These are phyloP conservation scores for Apis mellifera DNA, from an alignment of 1,140 invertebrate genomes.

Conservation along the genomic window DNA sequence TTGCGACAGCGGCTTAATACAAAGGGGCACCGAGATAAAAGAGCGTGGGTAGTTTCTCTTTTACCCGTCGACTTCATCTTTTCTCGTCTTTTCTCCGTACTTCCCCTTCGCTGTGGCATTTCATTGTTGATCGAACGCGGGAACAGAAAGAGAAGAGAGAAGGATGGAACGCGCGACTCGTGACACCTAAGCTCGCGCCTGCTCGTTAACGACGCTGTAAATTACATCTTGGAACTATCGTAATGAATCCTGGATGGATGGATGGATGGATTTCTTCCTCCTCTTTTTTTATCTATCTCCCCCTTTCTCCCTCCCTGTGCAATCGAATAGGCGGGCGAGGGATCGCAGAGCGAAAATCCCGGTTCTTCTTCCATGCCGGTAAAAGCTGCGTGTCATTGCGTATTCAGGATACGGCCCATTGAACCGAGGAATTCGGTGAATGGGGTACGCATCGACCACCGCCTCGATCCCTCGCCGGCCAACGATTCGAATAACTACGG, in stretches of 20 bases:
- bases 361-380: constrained; percentile 18
- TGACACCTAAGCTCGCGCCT: constrained; percentile 59
- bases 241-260: constrained; percentile 67
- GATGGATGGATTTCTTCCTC: constrained; percentile 44
- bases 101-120: constrained; percentile 32
- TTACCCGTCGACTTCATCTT: constrained; percentile 60
- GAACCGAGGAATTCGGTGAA: constrained; percentile 77
- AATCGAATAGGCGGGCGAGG: background rate
- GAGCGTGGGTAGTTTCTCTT: constrained; percentile 66
- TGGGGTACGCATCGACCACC: constrained; percentile 61
- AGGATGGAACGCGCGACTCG: constrained; percentile 40
- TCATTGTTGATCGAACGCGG: constrained; percentile 48
- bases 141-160: background rate
- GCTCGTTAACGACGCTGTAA: constrained; percentile 69
- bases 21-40: constrained; percentile 62
- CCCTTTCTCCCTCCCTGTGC: background rate
- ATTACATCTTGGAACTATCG: constrained; percentile 63
- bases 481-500: constrained; percentile 47
- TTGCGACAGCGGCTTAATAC: constrained; percentile 62
- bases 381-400: constrained; percentile 72
- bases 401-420: constrained; percentile 75
- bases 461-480: constrained; percentile 14
- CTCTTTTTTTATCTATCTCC: too few relatives aligned
- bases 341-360: constrained; percentile 21
- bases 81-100: constrained; percentile 34